Evolutionary conservation across 2,113 vertebrate species (phyloP).

Genomic region (pig (Sus scrofa)): T2T-Sscrofa CM000820.6:94212501-94213000

Average conservation of each 20-base stretch:
- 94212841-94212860: constrained; percentile 89
- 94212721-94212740: constrained; percentile 86
- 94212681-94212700: accelerated
- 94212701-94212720: constrained; percentile 37
- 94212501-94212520: accelerated
- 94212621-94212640: neutral
- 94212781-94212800: constrained; percentile 82
- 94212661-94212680: too few relatives aligned
- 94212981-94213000: neutral
- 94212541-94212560: neutral
- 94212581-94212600: neutral
- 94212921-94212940: constrained; percentile 45
- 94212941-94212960: neutral
- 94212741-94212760: constrained; percentile 87
- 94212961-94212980: too few relatives aligned
- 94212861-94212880: constrained; percentile 89
- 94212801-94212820: constrained; percentile 88
- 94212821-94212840: constrained; percentile 85
- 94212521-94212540: neutral
- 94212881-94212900: constrained; percentile 91
- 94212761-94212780: constrained; percentile 89
- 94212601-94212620: neutral
- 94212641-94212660: neutral
- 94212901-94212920: constrained; percentile 91
- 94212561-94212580: neutral